phyloP scores from a whole-genome alignment of 2,113 vertebrate genomes.

The Phrynosoma platyrhinos region DNA sequence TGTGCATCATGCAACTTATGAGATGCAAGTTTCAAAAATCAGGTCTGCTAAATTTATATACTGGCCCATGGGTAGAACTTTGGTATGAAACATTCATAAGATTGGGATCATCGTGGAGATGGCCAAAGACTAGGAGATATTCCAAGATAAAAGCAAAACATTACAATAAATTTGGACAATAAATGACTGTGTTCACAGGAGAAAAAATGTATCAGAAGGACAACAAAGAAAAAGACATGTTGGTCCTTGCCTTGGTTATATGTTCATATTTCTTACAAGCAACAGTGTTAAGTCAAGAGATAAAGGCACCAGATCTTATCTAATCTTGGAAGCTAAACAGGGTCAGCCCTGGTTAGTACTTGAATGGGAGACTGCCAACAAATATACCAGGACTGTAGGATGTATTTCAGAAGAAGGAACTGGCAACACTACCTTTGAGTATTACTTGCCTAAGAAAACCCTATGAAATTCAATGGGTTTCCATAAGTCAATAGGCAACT shows the following conservation, averaged over 20 bases:
- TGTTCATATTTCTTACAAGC: not conserved
- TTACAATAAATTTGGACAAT: not conserved
- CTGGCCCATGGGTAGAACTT: not conserved
- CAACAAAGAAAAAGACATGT: not conserved
- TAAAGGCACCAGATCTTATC: not conserved
- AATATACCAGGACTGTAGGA: too few relatives aligned
- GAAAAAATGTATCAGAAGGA: not conserved
- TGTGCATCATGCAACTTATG: too few relatives aligned
- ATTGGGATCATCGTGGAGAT: not conserved
- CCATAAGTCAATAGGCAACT: too few relatives aligned
- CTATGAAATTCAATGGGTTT: too few relatives aligned
- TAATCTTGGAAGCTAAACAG: too few relatives aligned
- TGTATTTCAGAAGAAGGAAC: too few relatives aligned
- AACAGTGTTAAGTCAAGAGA: not conserved
- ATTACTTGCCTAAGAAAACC: too few relatives aligned
- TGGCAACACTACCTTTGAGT: too few relatives aligned
- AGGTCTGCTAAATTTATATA: not conserved
- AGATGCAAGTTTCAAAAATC: not conserved
- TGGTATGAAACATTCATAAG: not conserved
- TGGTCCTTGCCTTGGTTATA: not conserved
- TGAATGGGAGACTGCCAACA: too few relatives aligned
- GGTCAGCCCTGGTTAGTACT: too few relatives aligned
- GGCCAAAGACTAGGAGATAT: not conserved
- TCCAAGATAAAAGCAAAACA: not conserved
- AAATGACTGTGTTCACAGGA: not conserved